Evolutionary conservation across 2,797 vertebrate species (phyloP).

Genomic region (Dendrocincla tyrannina): DNA sequence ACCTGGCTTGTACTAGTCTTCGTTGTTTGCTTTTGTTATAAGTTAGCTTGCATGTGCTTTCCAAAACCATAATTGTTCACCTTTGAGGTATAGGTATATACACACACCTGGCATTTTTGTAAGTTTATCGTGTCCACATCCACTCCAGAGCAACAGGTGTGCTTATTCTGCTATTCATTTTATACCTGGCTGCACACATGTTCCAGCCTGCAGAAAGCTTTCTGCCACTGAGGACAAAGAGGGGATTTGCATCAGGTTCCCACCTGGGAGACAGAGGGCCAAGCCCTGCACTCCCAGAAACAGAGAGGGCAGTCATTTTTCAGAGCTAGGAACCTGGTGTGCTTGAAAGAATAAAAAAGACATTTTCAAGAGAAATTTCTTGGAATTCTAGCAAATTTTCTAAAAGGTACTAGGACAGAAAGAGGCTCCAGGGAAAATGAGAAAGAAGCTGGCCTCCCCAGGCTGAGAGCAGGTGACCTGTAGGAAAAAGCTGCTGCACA

Average conservation of each 20-base stretch:
- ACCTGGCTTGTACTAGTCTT: background rate
- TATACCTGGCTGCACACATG: background rate
- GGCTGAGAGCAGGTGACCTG: background rate
- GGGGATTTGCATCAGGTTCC: background rate
- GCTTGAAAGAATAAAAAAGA: background rate
- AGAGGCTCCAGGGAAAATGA: background rate
- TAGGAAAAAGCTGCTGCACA: background rate
- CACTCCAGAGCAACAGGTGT: background rate
- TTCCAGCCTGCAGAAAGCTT: background rate
- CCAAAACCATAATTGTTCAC: background rate
- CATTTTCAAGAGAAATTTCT: background rate
- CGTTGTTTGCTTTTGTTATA: accelerated
- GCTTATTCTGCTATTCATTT: background rate
- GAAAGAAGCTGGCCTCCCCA: background rate
- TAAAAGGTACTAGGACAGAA: background rate
- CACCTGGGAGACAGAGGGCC: background rate
- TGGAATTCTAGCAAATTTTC: background rate
- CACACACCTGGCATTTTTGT: background rate
- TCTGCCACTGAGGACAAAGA: background rate
- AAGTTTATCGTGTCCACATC: background rate
- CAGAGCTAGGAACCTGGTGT: background rate
- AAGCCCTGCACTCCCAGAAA: background rate
- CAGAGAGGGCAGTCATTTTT: background rate
- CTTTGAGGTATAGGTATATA: background rate
- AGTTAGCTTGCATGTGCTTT: background rate